These are phyloP conservation scores for Cheirogaleus medius DNA, from an alignment of 2,113 vertebrate species.

Conservation along the genomic window DNA sequence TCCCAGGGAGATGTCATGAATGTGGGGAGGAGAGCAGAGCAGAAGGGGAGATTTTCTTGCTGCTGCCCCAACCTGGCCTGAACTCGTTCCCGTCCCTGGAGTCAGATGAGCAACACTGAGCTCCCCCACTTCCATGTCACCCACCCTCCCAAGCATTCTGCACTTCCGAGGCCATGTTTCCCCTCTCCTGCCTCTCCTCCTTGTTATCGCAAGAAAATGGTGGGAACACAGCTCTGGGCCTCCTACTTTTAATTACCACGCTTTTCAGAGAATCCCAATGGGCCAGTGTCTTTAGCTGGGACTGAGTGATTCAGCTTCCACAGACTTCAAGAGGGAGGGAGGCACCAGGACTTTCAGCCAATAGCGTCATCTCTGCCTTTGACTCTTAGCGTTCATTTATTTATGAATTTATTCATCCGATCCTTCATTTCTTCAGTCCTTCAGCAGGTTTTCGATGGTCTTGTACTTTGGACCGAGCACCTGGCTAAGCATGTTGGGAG, in stretches of 20 bases:
- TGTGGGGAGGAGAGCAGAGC: too few relatives aligned
- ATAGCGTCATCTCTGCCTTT: background rate
- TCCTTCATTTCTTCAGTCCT: background rate
- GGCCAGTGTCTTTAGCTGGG: background rate
- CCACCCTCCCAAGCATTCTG: background rate
- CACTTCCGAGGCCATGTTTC: background rate
- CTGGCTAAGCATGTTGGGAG: background rate
- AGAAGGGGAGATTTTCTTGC: background rate
- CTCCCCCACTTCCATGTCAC: rapidly evolving
- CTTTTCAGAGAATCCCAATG: background rate
- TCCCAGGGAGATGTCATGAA: background rate
- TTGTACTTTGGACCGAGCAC: background rate
- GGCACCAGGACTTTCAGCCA: background rate
- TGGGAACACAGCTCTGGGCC: background rate
- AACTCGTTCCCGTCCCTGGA: background rate
- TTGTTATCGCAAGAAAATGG: background rate
- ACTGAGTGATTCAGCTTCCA: background rate
- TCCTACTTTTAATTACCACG: background rate
- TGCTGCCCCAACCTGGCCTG: background rate
- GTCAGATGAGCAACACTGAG: background rate
- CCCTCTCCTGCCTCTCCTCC: background rate
- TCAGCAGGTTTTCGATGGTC: background rate
- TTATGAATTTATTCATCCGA: background rate
- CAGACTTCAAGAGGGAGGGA: background rate
- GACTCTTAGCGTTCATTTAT: background rate